Conservation (phyloP, 1,140 invertebrate species). For the Nymphalis io region DNA sequence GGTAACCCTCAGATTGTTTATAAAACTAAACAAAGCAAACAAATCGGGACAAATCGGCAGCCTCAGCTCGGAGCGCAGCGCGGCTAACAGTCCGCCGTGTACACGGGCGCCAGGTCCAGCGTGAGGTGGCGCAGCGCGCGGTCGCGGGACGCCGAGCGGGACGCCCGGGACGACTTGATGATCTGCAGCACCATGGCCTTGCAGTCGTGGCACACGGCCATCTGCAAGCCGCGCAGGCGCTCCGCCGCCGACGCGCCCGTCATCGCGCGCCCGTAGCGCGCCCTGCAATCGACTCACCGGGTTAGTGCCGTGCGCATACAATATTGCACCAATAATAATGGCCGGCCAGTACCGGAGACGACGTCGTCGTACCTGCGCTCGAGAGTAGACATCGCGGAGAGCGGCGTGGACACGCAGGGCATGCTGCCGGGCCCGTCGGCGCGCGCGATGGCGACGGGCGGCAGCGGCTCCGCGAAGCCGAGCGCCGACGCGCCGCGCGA, state of each 20-base stretch:
- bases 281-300: slow-evolving; percentile 33
- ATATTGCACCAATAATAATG: too few species aligned
- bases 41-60: slow-evolving; percentile 1
- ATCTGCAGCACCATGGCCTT: slow-evolving; percentile 96
- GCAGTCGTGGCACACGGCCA: slow-evolving; percentile 96
- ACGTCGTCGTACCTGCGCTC: slow-evolving; percentile 74
- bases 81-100: slow-evolving; percentile 89
- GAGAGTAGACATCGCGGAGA: slow-evolving; percentile 68
- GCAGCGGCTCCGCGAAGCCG: slow-evolving; percentile 59
- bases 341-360: too few species aligned
- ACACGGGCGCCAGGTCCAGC: slow-evolving; percentile 90
- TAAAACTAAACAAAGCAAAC: slow-evolving; percentile 12
- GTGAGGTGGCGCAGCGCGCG: slow-evolving; percentile 90
- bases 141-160: slow-evolving; percentile 88
- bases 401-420: slow-evolving; percentile 73
- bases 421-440: slow-evolving; percentile 81
- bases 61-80: background rate
- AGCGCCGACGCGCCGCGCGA: slow-evolving; percentile 73
- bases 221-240: slow-evolving; percentile 88
- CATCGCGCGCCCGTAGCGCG: slow-evolving; percentile 74
- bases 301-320: too few species aligned
- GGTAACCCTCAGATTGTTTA: slow-evolving; percentile 1
- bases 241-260: slow-evolving; percentile 80
- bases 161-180: slow-evolving; percentile 91
- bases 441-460: slow-evolving; percentile 76